Percentiles rank a stretch among this genome's conserved stretches.
These are phyloP conservation scores for Drosophila yooni DNA, from an alignment of 2,888 invertebrate species.

Conservation along the genomic window DNA sequence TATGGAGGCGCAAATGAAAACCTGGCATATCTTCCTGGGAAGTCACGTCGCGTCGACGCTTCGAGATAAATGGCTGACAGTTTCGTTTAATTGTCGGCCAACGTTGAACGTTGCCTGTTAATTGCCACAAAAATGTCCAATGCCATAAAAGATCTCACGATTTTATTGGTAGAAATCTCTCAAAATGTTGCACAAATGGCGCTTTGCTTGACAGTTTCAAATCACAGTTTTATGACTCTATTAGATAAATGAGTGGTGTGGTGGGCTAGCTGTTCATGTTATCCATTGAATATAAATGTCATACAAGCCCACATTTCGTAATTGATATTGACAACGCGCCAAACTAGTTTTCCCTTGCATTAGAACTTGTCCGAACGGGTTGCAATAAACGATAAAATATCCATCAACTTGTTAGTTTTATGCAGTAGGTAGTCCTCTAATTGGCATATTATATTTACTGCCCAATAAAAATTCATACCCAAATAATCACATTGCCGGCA, in stretches of 20 bases:
- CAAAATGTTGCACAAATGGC: conserved; percentile 20
- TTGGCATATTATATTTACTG: conserved; percentile 49
- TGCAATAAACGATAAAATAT: conserved; percentile 13
- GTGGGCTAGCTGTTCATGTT: conserved; percentile 16
- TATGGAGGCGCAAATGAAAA: conserved; percentile 84
- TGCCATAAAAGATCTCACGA: conserved; percentile 54
- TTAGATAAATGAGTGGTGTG: conserved; percentile 59
- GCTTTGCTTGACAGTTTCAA: conserved; percentile 25
- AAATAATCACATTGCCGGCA: conserved; percentile 25
- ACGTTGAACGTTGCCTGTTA: conserved; percentile 50
- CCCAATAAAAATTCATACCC: conserved; percentile 19
- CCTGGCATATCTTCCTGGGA: conserved; percentile 66
- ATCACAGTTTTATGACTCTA: conserved; percentile 68
- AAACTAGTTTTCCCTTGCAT: conserved; percentile 51
- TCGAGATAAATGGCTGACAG: conserved; percentile 81
- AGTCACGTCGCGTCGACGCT: conserved; percentile 64
- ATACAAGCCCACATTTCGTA: conserved; percentile 66
- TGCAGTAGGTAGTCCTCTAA: conserved; percentile 43
- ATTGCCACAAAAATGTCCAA: conserved; percentile 73
- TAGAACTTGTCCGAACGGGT: conserved; percentile 35
- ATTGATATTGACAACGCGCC: conserved; percentile 66
- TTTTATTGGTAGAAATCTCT: conserved; percentile 53
- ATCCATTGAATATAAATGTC: conserved; percentile 61
- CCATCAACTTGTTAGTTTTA: conserved; percentile 7
- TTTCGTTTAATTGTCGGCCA: conserved; percentile 71